Evolutionary conservation across 2,113 vertebrate species (phyloP).

Genomic region (Pao palembangensis): DNA sequence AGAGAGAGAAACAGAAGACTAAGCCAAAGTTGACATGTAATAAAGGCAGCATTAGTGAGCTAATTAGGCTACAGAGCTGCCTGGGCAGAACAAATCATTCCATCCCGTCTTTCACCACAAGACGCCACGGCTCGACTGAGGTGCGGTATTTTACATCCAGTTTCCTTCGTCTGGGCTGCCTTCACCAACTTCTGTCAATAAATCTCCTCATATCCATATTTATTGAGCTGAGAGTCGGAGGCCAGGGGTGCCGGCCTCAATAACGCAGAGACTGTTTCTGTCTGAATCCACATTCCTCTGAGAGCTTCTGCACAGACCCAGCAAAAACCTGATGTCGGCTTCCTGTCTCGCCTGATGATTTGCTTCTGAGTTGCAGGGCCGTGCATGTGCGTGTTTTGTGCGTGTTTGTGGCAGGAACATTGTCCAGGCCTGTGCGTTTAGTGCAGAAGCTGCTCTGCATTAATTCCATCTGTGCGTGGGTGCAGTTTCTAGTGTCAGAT

Average conservation of each 20-base stretch:
- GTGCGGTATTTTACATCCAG: constrained; percentile 67
- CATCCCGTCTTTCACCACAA: constrained; percentile 59
- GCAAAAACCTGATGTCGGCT: constrained; percentile 47
- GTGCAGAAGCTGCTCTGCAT: constrained; percentile 11
- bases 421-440: constrained; percentile 8
- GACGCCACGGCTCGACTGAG: constrained; percentile 46
- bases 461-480: constrained; percentile 4
- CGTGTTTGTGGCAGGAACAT: constrained; percentile 15
- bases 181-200: constrained; percentile 69
- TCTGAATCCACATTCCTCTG: constrained; percentile 53
- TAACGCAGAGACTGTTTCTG: constrained; percentile 63
- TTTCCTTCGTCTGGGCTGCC: constrained; percentile 63
- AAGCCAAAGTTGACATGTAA: constrained; percentile 65
- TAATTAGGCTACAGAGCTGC: constrained; percentile 73
- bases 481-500: constrained; percentile 19
- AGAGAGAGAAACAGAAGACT: background rate
- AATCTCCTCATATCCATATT: constrained; percentile 77
- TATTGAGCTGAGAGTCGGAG: constrained; percentile 67
- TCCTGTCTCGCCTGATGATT: constrained; percentile 40
- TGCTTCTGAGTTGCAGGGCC: constrained; percentile 21
- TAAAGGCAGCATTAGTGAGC: constrained; percentile 71
- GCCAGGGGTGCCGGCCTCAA: constrained; percentile 43
- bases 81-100: constrained; percentile 67
- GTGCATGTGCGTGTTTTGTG: constrained; percentile 16
- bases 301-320: constrained; percentile 46